Percentiles rank a stretch among this genome's conserved stretches.
phyloP scores from a whole-genome alignment of 2,888 invertebrate species.

The Morpho deidamia region DNA sequence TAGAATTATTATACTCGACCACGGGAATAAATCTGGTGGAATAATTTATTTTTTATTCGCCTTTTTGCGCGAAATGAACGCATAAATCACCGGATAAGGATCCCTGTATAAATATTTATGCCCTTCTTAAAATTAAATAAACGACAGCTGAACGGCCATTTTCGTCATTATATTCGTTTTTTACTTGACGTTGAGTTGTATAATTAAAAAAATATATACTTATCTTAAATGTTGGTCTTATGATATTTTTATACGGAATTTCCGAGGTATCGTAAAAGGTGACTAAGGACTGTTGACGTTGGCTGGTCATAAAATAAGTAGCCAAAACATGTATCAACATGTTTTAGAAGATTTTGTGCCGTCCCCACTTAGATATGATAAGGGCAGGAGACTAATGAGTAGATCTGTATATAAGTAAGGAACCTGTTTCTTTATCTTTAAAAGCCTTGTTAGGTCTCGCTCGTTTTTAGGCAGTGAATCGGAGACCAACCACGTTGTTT shows the following conservation, averaged over 20 bases:
- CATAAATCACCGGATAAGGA: conserved; percentile 37
- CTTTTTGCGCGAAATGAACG: conserved; percentile 32
- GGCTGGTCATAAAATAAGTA: no score
- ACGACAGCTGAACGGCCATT: conserved; percentile 13
- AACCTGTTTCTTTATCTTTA: no score
- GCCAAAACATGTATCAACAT: no score
- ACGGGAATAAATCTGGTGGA: conserved; percentile 36
- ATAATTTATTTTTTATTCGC: conserved; percentile 31
- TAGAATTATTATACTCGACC: conserved; percentile 35
- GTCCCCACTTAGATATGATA: no score
- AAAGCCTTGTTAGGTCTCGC: no score
- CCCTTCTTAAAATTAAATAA: conserved; percentile 31
- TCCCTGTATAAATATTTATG: conserved; percentile 39
- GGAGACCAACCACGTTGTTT: no score
- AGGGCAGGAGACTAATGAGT: no score
- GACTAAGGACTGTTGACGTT: no score
- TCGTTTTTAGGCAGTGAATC: no score
- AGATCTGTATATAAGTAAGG: no score
- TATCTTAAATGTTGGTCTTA: not conserved
- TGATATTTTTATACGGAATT: not conserved
- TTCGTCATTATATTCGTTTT: conserved; percentile 13
- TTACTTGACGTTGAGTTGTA: conserved; percentile 8
- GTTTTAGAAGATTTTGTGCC: no score
- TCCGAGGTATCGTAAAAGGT: no score
- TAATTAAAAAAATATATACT: conserved; percentile 4